Conservation (phyloP, 1,140 invertebrate genomes). For the Drosophila parabipectinata region DNA sequence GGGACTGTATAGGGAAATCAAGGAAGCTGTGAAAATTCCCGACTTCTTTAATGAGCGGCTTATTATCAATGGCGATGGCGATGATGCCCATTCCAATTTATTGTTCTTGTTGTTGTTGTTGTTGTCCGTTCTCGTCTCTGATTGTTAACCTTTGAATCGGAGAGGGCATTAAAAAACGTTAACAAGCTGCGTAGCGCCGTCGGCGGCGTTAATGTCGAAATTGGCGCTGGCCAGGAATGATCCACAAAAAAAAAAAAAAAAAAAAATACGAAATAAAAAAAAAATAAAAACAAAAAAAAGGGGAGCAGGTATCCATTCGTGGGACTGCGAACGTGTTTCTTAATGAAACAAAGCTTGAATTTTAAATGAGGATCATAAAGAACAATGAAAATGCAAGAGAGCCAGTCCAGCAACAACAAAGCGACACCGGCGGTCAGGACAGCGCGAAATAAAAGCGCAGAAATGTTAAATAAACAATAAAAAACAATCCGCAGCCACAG, state of each 20-base stretch:
- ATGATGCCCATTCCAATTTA: not conserved
- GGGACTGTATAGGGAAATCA: not conserved
- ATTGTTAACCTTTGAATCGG: conserved; percentile 55
- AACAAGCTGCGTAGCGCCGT: conserved; percentile 79
- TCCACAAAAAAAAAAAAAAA: not conserved
- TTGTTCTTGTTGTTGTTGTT: not conserved
- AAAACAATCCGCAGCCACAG: conserved; percentile 28
- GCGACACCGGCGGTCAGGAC: conserved; percentile 50
- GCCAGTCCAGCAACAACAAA: conserved; percentile 58
- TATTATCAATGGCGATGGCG: conserved; percentile 33
- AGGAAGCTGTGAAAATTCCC: conserved; percentile 22
- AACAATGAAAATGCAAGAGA: conserved; percentile 77
- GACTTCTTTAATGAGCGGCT: conserved; percentile 45
- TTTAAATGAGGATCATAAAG: conserved; percentile 81
- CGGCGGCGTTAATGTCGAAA: conserved; percentile 79
- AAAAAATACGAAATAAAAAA: not conserved
- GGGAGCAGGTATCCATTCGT: not conserved
- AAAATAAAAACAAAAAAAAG: not conserved
- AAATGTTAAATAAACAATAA: conserved; percentile 80
- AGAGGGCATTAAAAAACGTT: conserved; percentile 72
- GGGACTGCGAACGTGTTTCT: conserved; percentile 71
- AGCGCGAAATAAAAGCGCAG: conserved; percentile 63
- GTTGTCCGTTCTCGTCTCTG: conserved; percentile 5
- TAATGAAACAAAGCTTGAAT: conserved; percentile 82
- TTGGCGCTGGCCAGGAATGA: conserved; percentile 62